Evolutionary conservation across 2,797 vertebrate genomes (phyloP), one percentile per base, ranked within the genome.

Genomic region (Argentina silus): DNA sequence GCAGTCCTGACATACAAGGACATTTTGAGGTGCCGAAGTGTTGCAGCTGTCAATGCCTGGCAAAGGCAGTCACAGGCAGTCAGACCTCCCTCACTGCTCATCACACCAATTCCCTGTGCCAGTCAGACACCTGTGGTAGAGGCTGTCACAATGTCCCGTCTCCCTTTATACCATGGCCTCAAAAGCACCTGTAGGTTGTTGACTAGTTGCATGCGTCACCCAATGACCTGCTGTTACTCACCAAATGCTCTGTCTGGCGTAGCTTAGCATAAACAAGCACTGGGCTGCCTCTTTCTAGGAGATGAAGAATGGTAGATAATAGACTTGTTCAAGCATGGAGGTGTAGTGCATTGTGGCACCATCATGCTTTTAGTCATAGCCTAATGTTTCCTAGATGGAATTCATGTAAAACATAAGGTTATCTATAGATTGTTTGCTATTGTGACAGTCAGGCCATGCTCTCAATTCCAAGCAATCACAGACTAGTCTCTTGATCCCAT

Each of bases 71-170:
- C 14, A 3, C 2, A 53, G 14, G 9, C 48, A n/a, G 66, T 36
- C n/a, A 36, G 53, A 12, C 57, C 57, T n/a, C 69, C 48, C 48
- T 50, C 48, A 10, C 48, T n/a, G n/a, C 5, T 53, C 51, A 53
- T 45, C 19, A 8, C n/a, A 61, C 43, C 19, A 17, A 69, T 72
- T 73, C 73, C 23, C 66, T 57, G 64, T 63, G 55, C 72, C 67
- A 59, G 59, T 83, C 69, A 74, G 76, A 78, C 72, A 81, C 56
- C 27, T 36, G 50, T 64, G 23, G 5, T 17, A 45, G 44, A 12
- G 48, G 10, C 23, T 76, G 72, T 81, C 65, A 50, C 51, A 59
- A 27, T 27, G 5, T 53, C 36, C 43, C 44, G 60, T 72, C n/a
- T 14, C 50, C 66, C 9, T 21, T 57, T n/a, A n/a, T n/a, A n/a